phyloP scores from a whole-genome alignment of 2,113 vertebrate genomes.

The Haemorhous mexicanus region DNA sequence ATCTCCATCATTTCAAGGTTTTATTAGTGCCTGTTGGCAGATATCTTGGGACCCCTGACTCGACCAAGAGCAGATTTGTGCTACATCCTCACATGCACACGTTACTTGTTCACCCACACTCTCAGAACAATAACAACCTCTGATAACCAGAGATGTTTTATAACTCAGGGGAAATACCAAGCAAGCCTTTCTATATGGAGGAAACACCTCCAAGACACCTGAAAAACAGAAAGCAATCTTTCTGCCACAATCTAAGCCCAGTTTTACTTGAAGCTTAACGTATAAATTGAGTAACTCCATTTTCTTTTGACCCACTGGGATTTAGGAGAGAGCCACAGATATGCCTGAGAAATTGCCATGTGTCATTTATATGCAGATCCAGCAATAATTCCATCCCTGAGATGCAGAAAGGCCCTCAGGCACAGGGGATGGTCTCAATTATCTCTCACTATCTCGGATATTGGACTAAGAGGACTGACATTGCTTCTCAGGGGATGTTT shows the following conservation, averaged over 20 bases:
- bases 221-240: not conserved
- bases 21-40: not conserved
- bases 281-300: not conserved
- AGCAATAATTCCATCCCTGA: not conserved
- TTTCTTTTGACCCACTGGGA: not conserved
- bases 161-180: conserved; percentile 10
- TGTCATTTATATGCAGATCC: conserved; percentile 30
- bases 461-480: not conserved
- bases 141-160: not conserved
- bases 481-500: not conserved
- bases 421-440: conserved; percentile 49
- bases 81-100: not conserved
- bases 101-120: not conserved
- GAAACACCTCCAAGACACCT: not conserved
- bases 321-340: not conserved
- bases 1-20: not conserved
- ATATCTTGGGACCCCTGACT: not conserved
- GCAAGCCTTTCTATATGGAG: not conserved
- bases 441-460: conserved; percentile 9
- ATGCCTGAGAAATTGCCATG: conserved; percentile 9
- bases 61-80: not conserved
- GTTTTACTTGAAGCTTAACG: not conserved
- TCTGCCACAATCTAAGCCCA: not conserved
- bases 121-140: not conserved
- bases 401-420: not conserved